Base-by-base conservation (phyloP, 2,888 invertebrate species). In the Pollenia amentaria region DNA sequence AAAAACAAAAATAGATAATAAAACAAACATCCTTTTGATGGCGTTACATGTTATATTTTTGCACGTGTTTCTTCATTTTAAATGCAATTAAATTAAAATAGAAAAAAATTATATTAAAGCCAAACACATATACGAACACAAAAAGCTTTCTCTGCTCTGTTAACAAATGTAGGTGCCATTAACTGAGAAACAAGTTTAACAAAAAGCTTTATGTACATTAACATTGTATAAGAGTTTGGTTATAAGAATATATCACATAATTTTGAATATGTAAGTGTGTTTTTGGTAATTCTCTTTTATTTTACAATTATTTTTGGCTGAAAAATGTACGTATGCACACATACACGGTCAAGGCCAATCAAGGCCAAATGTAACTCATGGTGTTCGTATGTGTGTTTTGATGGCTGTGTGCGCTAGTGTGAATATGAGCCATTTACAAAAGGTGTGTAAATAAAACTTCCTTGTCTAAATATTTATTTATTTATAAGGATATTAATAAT, bases 271-370 rank as follows among this genome's bases (percentile, higher is more conserved):
- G 80, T 46, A 64, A 14, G 51, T 53, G 53, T n/a, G 53, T 46
- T 6, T 14, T 40, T 14, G 21, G n/a, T 51, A 79, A 69, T 81
- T 88, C 64, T 70, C 65, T 77, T 62, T 14, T 69, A 48, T 42
- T 21, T 60, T 69, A 12, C 40, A 7, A 8, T 7, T n/a, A 53
- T 21, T 64, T 77, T 72, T 64, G 65, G 85, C 81, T 79, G 10
- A 86, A 53, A 48, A 14, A 21, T 65, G 51, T 46, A 82, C 38
- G 46, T 65, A 29, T 88, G 73, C 88, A 90, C 88, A 88, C 62
- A 76, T 85, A 88, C 85, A 84, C 89, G 91, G 91, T 91, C 91
- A 91, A 91, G 91, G 91, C 91, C 91, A 89, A 87, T 83, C 91
- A 91, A 91, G 91, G 91, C 91, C 91, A 89, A 81, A 88, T 83